Conservation (phyloP, 2,888 invertebrate genomes). For the Brachyptera risi region DNA sequence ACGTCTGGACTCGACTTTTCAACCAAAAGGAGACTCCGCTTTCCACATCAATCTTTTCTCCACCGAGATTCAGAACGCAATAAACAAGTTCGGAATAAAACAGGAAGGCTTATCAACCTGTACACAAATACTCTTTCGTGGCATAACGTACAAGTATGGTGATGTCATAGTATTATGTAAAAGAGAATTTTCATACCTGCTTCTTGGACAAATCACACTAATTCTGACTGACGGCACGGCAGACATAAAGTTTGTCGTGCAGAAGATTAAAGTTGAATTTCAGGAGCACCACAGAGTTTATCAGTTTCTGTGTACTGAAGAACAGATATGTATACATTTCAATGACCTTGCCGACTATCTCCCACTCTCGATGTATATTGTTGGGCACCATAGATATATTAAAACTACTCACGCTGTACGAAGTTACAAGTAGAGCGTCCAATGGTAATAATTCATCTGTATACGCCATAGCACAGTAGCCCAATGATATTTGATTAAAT, state of each 20-base stretch:
- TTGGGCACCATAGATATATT: neutral
- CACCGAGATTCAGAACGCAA: constrained; percentile 1
- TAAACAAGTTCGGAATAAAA: neutral
- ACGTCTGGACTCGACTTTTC: neutral
- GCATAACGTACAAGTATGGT: neutral
- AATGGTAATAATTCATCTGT: too few relatives aligned
- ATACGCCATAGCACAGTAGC: neutral
- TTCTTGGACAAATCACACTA: neutral
- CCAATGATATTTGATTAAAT: neutral
- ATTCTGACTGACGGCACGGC: neutral
- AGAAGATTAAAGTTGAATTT: neutral
- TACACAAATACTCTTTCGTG: neutral
- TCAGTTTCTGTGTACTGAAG: neutral
- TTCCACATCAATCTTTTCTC: neutral
- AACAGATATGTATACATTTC: neutral
- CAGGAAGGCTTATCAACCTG: neutral
- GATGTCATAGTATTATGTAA: neutral
- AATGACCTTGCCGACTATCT: neutral
- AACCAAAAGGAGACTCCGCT: neutral
- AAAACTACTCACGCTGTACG: neutral
- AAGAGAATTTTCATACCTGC: neutral
- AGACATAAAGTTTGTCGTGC: neutral
- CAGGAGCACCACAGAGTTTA: neutral
- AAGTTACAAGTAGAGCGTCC: neutral
- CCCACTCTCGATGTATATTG: neutral